These are phyloP conservation scores for Andrena marginata DNA, from an alignment of 2,888 invertebrate species.

Conservation along the genomic window DNA sequence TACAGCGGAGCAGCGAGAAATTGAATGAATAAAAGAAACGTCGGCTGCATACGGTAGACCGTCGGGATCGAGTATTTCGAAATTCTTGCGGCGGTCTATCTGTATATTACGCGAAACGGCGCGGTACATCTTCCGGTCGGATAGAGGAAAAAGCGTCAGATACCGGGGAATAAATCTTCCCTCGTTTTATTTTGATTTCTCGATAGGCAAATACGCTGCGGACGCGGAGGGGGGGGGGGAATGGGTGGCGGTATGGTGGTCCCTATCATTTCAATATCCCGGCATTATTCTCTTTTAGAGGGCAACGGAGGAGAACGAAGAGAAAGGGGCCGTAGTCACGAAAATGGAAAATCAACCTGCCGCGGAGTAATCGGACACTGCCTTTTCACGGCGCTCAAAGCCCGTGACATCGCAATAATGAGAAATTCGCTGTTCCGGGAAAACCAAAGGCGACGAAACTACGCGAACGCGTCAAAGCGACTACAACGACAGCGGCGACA, in stretches of 20 bases:
- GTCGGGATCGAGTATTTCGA: neutral
- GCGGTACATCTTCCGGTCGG: neutral
- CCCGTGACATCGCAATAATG: slow-evolving; percentile 57
- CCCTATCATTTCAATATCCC: slow-evolving; percentile 34
- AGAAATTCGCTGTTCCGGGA: slow-evolving; percentile 54
- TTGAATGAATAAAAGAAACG: slow-evolving; percentile 57
- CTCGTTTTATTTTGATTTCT: slow-evolving; percentile 23
- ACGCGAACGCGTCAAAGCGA: slow-evolving; percentile 6
- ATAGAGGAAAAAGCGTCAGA: slow-evolving; percentile 25
- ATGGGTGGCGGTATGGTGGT: neutral
- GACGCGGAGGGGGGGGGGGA: neutral
- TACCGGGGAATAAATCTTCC: slow-evolving; percentile 24
- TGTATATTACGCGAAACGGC: slow-evolving; percentile 34
- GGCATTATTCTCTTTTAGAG: slow-evolving; percentile 4
- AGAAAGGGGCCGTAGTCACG: slow-evolving; percentile 23
- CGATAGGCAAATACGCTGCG: neutral
- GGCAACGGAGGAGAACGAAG: slow-evolving; percentile 12
- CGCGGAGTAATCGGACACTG: slow-evolving; percentile 43
- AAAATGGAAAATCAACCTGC: slow-evolving; percentile 51
- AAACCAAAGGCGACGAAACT: slow-evolving; percentile 25
- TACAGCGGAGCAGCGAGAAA: slow-evolving; percentile 5
- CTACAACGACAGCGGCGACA: neutral
- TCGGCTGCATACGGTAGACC: slow-evolving; percentile 4
- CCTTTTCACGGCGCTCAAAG: slow-evolving; percentile 28
- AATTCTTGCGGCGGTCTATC: slow-evolving; percentile 25